Percentiles rank a stretch among this genome's conserved stretches.
Evolutionary conservation across 2,797 vertebrate species (phyloP).

Genomic region (Rhinoraja longicauda): DNA sequence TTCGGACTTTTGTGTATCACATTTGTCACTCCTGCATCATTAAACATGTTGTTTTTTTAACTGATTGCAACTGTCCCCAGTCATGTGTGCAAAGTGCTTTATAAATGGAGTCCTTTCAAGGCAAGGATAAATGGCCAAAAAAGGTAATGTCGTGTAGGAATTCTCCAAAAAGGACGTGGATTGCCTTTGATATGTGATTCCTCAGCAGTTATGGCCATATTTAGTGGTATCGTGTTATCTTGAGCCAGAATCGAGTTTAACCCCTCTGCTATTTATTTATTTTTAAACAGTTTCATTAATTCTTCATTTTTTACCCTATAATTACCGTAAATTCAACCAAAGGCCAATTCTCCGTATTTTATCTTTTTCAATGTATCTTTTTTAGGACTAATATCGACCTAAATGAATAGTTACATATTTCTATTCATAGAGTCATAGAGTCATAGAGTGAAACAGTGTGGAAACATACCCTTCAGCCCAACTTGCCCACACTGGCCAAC

Average conservation of each 20-base stretch:
- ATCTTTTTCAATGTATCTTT: background rate
- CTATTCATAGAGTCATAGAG: too few relatives aligned
- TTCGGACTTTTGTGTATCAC: background rate
- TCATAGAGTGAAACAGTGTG: too few relatives aligned
- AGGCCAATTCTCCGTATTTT: background rate
- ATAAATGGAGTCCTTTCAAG: background rate
- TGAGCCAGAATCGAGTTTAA: background rate
- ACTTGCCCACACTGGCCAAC: too few relatives aligned
- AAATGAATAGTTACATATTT: background rate
- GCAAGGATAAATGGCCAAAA: slow-evolving; percentile 21
- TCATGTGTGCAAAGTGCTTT: background rate
- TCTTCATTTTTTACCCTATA: background rate
- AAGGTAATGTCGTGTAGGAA: slow-evolving; percentile 6
- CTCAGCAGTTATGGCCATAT: background rate
- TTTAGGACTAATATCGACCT: background rate
- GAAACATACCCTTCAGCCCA: too few relatives aligned
- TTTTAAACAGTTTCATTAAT: background rate
- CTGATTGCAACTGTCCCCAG: slow-evolving; percentile 1
- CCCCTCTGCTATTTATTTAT: background rate
- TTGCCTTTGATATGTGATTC: slow-evolving; percentile 26
- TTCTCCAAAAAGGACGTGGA: background rate
- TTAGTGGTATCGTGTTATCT: background rate
- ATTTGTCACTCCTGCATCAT: background rate
- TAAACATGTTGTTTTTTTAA: slow-evolving; percentile 4
- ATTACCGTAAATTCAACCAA: background rate